A percentile compares a stretch with the other conserved stretches of the same genome.
Evolutionary conservation across 2,888 invertebrate genomes (phyloP).

Genomic region (Lithosia quadra): DNA sequence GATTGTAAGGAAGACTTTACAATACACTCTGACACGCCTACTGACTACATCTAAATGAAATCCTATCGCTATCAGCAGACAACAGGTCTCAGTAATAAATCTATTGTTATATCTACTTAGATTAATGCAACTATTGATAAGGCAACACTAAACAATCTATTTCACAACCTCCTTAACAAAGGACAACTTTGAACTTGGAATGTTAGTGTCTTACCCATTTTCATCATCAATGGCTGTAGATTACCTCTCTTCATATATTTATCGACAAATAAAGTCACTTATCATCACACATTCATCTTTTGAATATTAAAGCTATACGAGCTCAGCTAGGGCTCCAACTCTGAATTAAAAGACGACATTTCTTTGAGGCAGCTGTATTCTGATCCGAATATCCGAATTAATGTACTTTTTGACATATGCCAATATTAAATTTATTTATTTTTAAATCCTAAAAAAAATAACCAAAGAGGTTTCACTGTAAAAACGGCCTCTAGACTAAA

Average conservation of each 20-base stretch:
- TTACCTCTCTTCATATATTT: not conserved
- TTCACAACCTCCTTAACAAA: not conserved
- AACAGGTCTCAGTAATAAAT: constrained; percentile 39
- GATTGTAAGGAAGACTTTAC: not conserved
- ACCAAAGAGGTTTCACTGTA: too few species aligned
- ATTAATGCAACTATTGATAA: constrained; percentile 42
- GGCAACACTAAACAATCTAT: constrained; percentile 13
- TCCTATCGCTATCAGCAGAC: constrained; percentile 29
- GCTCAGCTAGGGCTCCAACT: too few species aligned
- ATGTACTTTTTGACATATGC: not conserved
- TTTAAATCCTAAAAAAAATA: too few species aligned
- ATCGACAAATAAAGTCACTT: not conserved
- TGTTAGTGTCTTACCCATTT: too few species aligned
- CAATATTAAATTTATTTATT: too few species aligned
- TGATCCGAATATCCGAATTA: too few species aligned
- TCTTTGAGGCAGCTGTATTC: too few species aligned
- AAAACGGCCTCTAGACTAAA: too few species aligned
- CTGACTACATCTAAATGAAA: constrained; percentile 23
- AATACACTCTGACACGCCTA: too few species aligned
- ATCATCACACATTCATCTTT: too few species aligned
- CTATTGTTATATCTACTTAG: constrained; percentile 33
- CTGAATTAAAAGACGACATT: too few species aligned
- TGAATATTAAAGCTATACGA: too few species aligned
- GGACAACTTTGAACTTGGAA: not conserved
- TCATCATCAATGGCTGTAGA: not conserved